These are phyloP conservation scores for Thalassarche chlororhynchos DNA, from an alignment of 2,113 vertebrate species.

Conservation along the genomic window DNA sequence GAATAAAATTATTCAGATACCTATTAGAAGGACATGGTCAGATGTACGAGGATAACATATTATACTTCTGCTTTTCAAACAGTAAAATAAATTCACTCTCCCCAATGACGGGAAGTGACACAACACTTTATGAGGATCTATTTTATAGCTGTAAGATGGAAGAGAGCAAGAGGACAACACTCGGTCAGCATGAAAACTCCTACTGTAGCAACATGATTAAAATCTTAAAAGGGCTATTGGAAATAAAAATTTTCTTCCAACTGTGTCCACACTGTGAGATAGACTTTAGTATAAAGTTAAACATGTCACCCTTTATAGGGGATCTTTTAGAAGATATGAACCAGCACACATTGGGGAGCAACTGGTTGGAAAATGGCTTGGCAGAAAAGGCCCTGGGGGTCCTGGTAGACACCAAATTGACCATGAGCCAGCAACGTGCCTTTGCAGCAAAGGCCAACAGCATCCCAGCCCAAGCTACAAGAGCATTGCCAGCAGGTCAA, in stretches of 20 bases:
- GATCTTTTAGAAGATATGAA: not conserved
- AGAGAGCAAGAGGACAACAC: not conserved
- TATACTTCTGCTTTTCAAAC: not conserved
- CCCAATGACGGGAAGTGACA: not conserved
- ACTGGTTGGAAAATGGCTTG: not conserved
- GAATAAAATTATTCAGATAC: not conserved
- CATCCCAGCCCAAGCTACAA: not conserved
- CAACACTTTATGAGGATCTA: not conserved
- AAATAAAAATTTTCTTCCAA: not conserved
- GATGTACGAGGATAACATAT: not conserved
- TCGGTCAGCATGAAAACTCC: not conserved
- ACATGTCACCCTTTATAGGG: not conserved
- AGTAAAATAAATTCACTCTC: not conserved
- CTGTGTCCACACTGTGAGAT: not conserved
- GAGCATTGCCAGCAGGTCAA: not conserved
- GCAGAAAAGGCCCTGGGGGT: not conserved
- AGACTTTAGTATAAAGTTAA: not conserved
- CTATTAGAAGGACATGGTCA: not conserved
- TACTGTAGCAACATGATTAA: not conserved
- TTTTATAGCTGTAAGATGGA: not conserved
- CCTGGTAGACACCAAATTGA: not conserved
- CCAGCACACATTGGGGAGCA: not conserved
- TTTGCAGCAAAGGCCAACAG: not conserved
- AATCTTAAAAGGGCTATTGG: not conserved
- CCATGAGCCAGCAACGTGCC: not conserved